phyloP scores from a whole-genome alignment of 2,113 vertebrate genomes.

The Platysteira castanea region DNA sequence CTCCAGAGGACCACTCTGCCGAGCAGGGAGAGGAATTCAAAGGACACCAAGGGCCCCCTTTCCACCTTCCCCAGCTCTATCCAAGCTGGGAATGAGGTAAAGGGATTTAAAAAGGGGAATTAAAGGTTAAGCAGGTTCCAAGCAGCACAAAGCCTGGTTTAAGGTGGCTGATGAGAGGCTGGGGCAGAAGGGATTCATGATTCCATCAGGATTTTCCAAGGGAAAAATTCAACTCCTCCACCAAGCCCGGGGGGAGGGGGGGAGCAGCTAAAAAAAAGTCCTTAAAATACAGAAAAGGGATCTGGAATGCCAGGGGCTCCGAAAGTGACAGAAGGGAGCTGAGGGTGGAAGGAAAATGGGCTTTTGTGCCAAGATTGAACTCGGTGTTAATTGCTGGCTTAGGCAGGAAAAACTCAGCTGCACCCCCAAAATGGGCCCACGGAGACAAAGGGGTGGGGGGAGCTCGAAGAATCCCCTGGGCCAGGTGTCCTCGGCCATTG shows the following conservation, averaged over 20 bases:
- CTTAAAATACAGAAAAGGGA: not conserved
- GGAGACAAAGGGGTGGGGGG: not conserved
- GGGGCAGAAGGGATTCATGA: not conserved
- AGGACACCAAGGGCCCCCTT: not conserved
- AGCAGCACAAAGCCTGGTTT: not conserved
- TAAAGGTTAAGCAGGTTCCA: not conserved
- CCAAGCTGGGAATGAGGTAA: not conserved
- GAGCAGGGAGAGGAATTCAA: not conserved
- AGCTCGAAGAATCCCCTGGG: not conserved
- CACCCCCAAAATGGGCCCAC: not conserved
- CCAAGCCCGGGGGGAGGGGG: not conserved
- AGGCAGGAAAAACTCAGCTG: not conserved
- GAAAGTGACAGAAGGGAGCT: conserved; percentile 30
- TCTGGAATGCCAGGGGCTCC: not conserved
- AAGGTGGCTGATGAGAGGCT: not conserved
- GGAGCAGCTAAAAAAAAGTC: not conserved
- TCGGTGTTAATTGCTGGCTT: not conserved
- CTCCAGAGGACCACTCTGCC: not conserved
- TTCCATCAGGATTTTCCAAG: not conserved
- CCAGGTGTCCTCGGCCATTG: not conserved
- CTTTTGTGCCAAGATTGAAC: not conserved
- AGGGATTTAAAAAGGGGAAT: not conserved
- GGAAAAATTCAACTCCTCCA: not conserved
- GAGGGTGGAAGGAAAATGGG: conserved; percentile 5
- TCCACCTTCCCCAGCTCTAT: not conserved